A percentile compares a stretch with the other conserved stretches of the same genome.
Evolutionary conservation across 2,797 vertebrate genomes (phyloP).

Genomic region (Mycteria americana): DNA sequence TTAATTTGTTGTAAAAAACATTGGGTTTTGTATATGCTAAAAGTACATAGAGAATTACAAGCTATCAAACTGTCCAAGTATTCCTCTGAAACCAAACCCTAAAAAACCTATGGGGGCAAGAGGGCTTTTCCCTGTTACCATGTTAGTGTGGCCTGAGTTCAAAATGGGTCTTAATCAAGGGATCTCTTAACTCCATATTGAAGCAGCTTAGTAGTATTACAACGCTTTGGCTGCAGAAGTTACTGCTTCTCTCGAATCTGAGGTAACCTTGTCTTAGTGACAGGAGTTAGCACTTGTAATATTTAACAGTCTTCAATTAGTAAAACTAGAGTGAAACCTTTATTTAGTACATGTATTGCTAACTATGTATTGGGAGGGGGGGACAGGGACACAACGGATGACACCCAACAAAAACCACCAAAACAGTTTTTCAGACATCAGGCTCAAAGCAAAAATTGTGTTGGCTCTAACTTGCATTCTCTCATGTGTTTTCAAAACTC

Average conservation of each 20-base stretch:
- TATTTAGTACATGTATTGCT: neutral
- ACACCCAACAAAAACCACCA: fast-evolving
- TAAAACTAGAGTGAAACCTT: neutral
- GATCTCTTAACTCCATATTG: neutral
- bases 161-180: neutral
- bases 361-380: neutral
- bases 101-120: neutral
- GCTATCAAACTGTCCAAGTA: too few relatives aligned
- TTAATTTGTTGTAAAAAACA: neutral
- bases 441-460: neutral
- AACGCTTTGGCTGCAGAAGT: neutral
- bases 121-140: neutral
- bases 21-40: neutral
- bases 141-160: neutral
- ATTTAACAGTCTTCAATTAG: neutral
- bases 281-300: neutral
- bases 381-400: too few relatives aligned
- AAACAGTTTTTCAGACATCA: neutral
- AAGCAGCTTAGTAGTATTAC: neutral
- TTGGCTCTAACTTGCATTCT: neutral
- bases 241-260: neutral
- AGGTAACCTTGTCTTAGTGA: neutral
- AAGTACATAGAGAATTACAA: neutral
- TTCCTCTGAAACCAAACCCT: neutral
- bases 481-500: neutral